Conservation (phyloP, 2,888 invertebrate genomes). For the Sinentomon sp. region DNA sequence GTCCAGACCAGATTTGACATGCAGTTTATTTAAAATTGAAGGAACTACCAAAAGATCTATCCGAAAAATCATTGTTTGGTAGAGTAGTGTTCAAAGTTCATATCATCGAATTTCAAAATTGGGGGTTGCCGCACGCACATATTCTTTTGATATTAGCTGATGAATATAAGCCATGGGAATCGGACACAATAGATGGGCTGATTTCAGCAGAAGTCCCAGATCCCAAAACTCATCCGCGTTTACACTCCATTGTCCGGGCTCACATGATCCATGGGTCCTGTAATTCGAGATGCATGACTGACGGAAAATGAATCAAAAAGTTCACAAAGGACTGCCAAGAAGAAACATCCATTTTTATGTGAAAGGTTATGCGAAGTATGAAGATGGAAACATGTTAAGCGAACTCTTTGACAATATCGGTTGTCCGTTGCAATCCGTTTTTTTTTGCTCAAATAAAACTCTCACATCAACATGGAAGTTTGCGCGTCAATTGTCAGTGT, state of each 20-base stretch:
- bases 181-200: conserved; percentile 11
- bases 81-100: conserved; percentile 9
- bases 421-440: conserved; percentile 20
- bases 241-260: conserved; percentile 12
- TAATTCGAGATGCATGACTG: too few species aligned
- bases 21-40: conserved; percentile 19
- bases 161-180: conserved; percentile 9
- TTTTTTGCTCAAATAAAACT: conserved; percentile 18
- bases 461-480: conserved; percentile 21
- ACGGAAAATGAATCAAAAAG: conserved; percentile 10
- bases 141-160: conserved; percentile 11
- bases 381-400: too few species aligned
- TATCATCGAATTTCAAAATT: conserved; percentile 19
- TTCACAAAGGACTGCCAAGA: conserved; percentile 16
- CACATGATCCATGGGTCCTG: conserved; percentile 16
- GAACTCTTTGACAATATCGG: conserved; percentile 19
- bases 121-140: conserved; percentile 15
- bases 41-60: conserved; percentile 14
- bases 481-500: conserved; percentile 11
- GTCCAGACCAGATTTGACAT: conserved; percentile 18
- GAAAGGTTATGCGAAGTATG: conserved; percentile 19
- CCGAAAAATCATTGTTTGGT: conserved; percentile 13
- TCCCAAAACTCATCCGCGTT: conserved; percentile 8
- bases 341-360: conserved; percentile 15
- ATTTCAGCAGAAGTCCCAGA: conserved; percentile 16